Evolutionary conservation across 2,797 vertebrate species (phyloP).

Genomic region (Vipera latastei): DNA sequence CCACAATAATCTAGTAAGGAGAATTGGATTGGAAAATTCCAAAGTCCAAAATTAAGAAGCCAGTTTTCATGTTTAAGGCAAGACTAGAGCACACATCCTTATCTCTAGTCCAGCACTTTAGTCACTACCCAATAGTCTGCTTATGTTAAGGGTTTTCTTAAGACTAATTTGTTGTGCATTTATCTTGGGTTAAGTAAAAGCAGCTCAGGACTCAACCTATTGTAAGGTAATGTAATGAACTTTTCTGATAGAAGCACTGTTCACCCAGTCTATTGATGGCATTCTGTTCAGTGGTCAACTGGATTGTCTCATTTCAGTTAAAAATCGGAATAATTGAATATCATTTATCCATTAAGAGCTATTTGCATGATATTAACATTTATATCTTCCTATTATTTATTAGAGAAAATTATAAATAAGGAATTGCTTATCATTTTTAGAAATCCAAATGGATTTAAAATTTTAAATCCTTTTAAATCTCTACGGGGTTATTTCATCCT

Average conservation of each 20-base stretch:
- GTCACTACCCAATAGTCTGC: too few relatives aligned
- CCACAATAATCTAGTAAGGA: too few relatives aligned
- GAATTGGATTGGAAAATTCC: too few relatives aligned
- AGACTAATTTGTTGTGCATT: not conserved
- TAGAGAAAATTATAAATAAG: not conserved
- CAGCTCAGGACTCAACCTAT: not conserved
- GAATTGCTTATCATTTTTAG: slow-evolving; percentile 12
- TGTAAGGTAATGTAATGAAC: slow-evolving; percentile 20
- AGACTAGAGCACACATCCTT: too few relatives aligned
- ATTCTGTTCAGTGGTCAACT: slow-evolving; percentile 18
- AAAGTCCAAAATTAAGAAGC: too few relatives aligned
- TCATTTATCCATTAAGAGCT: slow-evolving; percentile 16
- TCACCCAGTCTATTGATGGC: slow-evolving; percentile 35
- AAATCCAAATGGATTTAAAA: slow-evolving; percentile 10
- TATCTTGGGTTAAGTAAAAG: slow-evolving; percentile 15
- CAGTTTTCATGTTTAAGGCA: too few relatives aligned
- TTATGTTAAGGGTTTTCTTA: too few relatives aligned
- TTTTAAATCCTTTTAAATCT: slow-evolving; percentile 11
- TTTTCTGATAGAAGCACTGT: slow-evolving; percentile 32
- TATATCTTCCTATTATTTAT: not conserved
- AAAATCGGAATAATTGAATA: slow-evolving; percentile 4
- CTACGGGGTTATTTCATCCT: not conserved
- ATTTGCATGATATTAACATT: not conserved
- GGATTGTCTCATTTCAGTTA: slow-evolving; percentile 33
- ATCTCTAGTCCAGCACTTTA: too few relatives aligned